These are phyloP conservation scores for Cataglyphis rosenhaueri DNA, from an alignment of 2,888 invertebrate genomes.

Conservation along the genomic window DNA sequence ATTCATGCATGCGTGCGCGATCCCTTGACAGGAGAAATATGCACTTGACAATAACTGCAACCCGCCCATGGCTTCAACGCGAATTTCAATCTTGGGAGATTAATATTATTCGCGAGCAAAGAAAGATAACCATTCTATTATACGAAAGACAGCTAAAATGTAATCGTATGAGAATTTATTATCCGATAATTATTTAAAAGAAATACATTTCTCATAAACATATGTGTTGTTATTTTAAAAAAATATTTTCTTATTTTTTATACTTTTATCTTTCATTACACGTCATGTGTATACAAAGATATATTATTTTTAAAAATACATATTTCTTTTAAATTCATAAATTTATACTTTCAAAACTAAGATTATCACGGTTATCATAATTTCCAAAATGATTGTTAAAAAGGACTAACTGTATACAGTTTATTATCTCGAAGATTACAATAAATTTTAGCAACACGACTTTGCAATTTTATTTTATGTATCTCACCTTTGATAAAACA, in stretches of 20 bases:
- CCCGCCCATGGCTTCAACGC: constrained; percentile 13
- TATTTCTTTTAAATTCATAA: not conserved
- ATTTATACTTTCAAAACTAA: not conserved
- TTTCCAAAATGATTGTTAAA: constrained; percentile 6
- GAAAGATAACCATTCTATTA: constrained; percentile 10
- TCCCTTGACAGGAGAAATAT: constrained; percentile 24
- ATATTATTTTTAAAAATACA: not conserved
- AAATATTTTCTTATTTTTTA: not conserved
- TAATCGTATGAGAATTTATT: constrained; percentile 11
- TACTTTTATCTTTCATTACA: not conserved
- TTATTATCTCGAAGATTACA: constrained; percentile 6
- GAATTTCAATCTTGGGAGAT: constrained; percentile 36
- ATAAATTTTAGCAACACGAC: constrained; percentile 20
- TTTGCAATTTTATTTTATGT: constrained; percentile 19
- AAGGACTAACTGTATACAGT: not conserved
- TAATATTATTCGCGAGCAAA: constrained; percentile 1
- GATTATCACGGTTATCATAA: not conserved
- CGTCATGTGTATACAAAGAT: not conserved
- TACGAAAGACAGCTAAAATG: not conserved
- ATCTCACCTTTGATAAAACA: not conserved
- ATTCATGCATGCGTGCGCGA: constrained; percentile 4
- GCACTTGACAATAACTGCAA: constrained; percentile 33
- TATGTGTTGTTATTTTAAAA: not conserved
- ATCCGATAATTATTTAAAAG: not conserved
- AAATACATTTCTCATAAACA: not conserved